phyloP scores from a whole-genome alignment of 2,888 invertebrate species.

The Plebejus melissa region DNA sequence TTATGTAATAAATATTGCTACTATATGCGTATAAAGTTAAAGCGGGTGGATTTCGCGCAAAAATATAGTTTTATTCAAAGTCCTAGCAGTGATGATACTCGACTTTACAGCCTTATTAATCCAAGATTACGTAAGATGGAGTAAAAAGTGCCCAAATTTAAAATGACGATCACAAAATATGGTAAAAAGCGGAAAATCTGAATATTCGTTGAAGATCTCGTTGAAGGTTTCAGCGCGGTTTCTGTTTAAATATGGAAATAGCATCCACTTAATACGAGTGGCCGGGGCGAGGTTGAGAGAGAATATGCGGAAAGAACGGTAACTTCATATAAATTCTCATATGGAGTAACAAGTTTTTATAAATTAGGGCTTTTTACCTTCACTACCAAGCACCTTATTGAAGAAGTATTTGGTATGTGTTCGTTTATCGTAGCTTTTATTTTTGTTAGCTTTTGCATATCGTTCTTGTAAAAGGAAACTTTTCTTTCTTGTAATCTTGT shows the following conservation, averaged over 20 bases:
- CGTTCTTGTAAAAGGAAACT: no score
- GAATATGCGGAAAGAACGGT: conserved; percentile 2
- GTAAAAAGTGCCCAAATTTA: conserved; percentile 11
- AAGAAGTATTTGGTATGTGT: no score
- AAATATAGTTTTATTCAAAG: neutral
- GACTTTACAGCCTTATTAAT: neutral
- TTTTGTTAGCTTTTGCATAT: no score
- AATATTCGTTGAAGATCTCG: conserved; percentile 25
- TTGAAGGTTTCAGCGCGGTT: conserved; percentile 33
- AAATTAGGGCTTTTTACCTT: neutral
- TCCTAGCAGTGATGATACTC: neutral
- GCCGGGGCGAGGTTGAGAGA: conserved; percentile 27
- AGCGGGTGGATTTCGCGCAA: no score
- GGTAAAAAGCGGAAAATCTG: conserved; percentile 26
- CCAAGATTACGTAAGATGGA: conserved; percentile 3
- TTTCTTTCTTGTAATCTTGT: no score
- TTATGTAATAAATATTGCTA: no score
- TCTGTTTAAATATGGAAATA: conserved; percentile 42
- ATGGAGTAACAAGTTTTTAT: neutral
- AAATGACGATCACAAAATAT: conserved; percentile 19
- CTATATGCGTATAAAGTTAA: no score
- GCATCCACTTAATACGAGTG: conserved; percentile 41
- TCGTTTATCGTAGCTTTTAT: no score
- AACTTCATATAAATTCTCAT: neutral
- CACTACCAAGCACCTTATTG: neutral